Evolutionary conservation across 1,140 invertebrate species (phyloP).

Genomic region (Drosophila mojavensis): DNA sequence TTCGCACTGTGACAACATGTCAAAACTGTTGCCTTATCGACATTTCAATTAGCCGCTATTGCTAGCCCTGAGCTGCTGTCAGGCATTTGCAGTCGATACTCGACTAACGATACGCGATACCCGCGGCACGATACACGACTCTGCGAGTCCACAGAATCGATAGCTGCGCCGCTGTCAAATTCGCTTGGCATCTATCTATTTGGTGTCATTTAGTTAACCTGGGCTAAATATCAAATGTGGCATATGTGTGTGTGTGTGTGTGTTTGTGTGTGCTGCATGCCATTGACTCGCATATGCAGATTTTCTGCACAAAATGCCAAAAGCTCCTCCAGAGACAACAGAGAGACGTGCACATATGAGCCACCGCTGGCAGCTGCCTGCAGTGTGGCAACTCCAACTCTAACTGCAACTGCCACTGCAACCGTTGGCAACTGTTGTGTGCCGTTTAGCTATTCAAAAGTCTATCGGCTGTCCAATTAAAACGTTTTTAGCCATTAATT

Average conservation of each 20-base stretch:
- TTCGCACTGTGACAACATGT: slow-evolving; percentile 39
- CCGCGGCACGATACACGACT: slow-evolving; percentile 25
- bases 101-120: slow-evolving; percentile 15
- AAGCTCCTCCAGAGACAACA: slow-evolving; percentile 23
- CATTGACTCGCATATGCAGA: slow-evolving; percentile 66
- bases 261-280: slow-evolving; percentile 40
- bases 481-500: slow-evolving; percentile 77
- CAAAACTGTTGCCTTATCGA: slow-evolving; percentile 74
- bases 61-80: slow-evolving; percentile 54
- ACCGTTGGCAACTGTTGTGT: slow-evolving; percentile 35
- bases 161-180: slow-evolving; percentile 71
- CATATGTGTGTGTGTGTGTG: not conserved
- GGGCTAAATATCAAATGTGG: slow-evolving; percentile 58
- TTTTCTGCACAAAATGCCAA: slow-evolving; percentile 70
- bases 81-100: slow-evolving; percentile 18
- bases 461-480: slow-evolving; percentile 78
- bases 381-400: not conserved
- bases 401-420: too few relatives aligned
- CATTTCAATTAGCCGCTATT: slow-evolving; percentile 74
- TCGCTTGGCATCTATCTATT: slow-evolving; percentile 78
- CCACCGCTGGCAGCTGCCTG: slow-evolving; percentile 30
- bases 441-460: slow-evolving; percentile 61
- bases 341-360: slow-evolving; percentile 44
- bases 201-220: slow-evolving; percentile 38
- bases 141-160: slow-evolving; percentile 49